These are phyloP conservation scores for Cryptocheilus praepositus DNA, from an alignment of 2,888 invertebrate genomes.

Conservation along the genomic window DNA sequence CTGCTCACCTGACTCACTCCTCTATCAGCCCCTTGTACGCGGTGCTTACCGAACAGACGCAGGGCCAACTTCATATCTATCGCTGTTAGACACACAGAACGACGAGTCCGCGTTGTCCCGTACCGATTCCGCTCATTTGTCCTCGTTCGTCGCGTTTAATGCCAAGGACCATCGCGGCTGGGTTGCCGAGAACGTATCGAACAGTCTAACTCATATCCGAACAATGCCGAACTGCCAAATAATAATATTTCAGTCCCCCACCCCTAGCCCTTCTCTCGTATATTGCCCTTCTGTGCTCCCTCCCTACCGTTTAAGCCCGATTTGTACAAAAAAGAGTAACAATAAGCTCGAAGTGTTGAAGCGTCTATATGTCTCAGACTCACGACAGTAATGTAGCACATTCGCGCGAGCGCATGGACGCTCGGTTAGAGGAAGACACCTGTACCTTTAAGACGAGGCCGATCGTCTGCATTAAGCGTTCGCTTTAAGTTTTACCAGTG, in stretches of 20 bases:
- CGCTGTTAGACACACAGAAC: too few species aligned
- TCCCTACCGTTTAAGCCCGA: slow-evolving; percentile 44
- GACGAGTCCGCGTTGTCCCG: too few species aligned
- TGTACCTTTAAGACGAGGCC: slow-evolving; percentile 52
- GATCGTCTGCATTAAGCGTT: slow-evolving; percentile 36
- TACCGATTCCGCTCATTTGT: too few species aligned
- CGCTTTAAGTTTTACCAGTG: slow-evolving; percentile 36
- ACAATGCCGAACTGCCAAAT: slow-evolving; percentile 60
- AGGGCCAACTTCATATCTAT: too few species aligned
- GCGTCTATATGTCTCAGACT: neutral
- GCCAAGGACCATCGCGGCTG: slow-evolving; percentile 23
- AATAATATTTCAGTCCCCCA: slow-evolving; percentile 34
- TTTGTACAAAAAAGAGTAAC: slow-evolving; percentile 49
- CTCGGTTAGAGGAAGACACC: slow-evolving; percentile 41
- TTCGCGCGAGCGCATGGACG: slow-evolving; percentile 34
- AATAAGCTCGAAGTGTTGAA: slow-evolving; percentile 27
- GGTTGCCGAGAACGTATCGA: slow-evolving; percentile 36
- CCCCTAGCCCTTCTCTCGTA: neutral
- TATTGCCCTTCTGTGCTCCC: slow-evolving; percentile 40
- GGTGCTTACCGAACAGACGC: too few species aligned
- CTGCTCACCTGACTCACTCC: too few species aligned
- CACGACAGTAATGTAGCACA: neutral
- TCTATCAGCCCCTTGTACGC: too few species aligned
- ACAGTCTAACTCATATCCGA: slow-evolving; percentile 58
- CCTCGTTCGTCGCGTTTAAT: too few species aligned